Base-by-base conservation (phyloP, 2,113 vertebrate species). In the Lamprotornis superbus region DNA sequence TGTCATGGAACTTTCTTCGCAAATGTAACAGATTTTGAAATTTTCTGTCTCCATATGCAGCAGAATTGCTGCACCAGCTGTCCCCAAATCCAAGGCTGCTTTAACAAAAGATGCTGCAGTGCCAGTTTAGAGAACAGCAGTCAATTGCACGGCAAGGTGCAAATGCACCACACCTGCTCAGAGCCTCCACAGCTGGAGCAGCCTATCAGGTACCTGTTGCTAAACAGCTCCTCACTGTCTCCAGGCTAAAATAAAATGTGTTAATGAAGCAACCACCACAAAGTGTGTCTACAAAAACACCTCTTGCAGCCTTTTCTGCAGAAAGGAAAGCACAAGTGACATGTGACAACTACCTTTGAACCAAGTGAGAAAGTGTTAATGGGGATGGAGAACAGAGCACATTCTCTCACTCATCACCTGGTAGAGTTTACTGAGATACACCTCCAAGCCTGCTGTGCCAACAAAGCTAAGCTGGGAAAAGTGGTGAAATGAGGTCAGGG, bases 191-290 rank as follows among this genome's bases (percentile, higher is more conserved):
- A 27, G 56, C 42, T 47, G 52, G 3, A 90, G 76, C 67, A 42
- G 69, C 64, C 57, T 25, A 52, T 13, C 60, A 25, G 1, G 23
- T 23, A 87, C 59, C 52, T 76, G 68, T 5, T 60, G 75, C 85
- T 95, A 11, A 89, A 85, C 59, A 70, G 68, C 35, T 77, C 4
- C 35, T 89, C 27, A 5, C 65, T 23, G 69, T 84, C 93, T 92
- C 77, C 86, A 76, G 90, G 90, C 82, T 89, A 91, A 89, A 94
- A 59, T 40, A 87, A 92, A 94, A 83, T 4, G 33, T 23, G 83
- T 20, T 92, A 79, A 92, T 74, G 68, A 94, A 83, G 60, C 42
- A 65, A 88, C 79, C 77, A 76, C 73, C 74, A 47, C 77, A 87
- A 94, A 91, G 90, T 12, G 15, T 6, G 53, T 82, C 70, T 88